Evolutionary conservation across 2,888 invertebrate species (phyloP).

Genomic region (Sphinx pinastri): DNA sequence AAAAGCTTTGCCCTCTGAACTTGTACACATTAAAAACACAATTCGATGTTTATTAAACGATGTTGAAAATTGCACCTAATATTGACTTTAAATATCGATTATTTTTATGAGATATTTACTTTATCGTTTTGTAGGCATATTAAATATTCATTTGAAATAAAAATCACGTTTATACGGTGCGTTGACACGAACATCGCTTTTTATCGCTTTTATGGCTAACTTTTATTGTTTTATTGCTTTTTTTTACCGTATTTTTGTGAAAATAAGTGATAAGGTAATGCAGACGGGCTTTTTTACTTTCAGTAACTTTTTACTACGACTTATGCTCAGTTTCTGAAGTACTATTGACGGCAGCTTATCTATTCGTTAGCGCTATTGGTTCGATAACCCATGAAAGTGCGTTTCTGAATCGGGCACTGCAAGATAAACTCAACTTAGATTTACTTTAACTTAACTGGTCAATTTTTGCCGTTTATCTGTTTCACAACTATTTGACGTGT

Average conservation of each 20-base stretch:
- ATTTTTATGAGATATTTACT: slow-evolving; percentile 10
- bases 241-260: background rate
- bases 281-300: background rate
- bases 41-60: background rate
- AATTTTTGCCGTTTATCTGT: too few species aligned
- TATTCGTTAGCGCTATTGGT: too few species aligned
- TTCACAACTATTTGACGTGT: too few species aligned
- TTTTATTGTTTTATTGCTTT: slow-evolving; percentile 4
- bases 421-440: too few species aligned
- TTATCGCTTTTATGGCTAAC: slow-evolving; percentile 8
- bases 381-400: too few species aligned
- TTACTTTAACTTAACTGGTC: too few species aligned
- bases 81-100: slow-evolving; percentile 8
- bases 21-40: background rate
- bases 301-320: too few species aligned
- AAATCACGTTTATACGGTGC: slow-evolving; percentile 9
- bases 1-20: background rate
- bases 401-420: too few species aligned
- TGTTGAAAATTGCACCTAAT: background rate
- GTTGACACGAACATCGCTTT: slow-evolving; percentile 14
- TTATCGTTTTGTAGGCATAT: slow-evolving; percentile 12
- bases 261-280: background rate
- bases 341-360: too few species aligned
- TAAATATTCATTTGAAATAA: slow-evolving; percentile 19
- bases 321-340: too few species aligned